Base-by-base conservation (phyloP, 2,113 vertebrate species). In the Orcinus orca region DNA sequence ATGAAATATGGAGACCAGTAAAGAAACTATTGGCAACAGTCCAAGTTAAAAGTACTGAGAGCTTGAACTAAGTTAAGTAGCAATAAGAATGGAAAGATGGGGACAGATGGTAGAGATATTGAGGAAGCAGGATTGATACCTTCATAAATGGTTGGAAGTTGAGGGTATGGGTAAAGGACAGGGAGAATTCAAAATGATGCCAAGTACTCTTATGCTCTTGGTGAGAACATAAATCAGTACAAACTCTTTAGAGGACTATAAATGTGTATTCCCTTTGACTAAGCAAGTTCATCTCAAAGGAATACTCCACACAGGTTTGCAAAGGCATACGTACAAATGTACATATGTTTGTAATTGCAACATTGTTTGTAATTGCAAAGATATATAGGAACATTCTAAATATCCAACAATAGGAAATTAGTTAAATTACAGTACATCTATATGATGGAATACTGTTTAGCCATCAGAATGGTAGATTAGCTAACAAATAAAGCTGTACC, bases 21-120 rank as follows among this genome's bases (percentile, higher is more conserved):
- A 90, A 67, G 79, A 60, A 73, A 90, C 36, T 67, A 7, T 81
- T 90, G 77, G n/a, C 29, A 81, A 5, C 44, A 81, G 18, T 82
- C 84, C 18, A 82, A 55, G 68, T 84, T 96, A 55, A 91, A 92
- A 91, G 87, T 77, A 81, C 8, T 93, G 76, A 88, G n/a, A 26
- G 10, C 50, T 53, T 81, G 38, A 90, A 53, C 81, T 84, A 77
- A 68, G 12, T 17, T 88, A 91, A 60, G 13, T 83, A 94, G 38
- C 26, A 67, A 18, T 47, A 79, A 93, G 60, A 95, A 84, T 89
- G 38, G 60, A 68, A 95, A 81, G 38, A 36, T 86, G 33, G 55
- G 26, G 58, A 58, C 5, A 65, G 36, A 90, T 55, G 68, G 13
- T 90, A 86, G 21, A 93, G 85, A 44, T 85, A 47, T 0, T 86